These are phyloP conservation scores for Paralichthys olivaceus DNA, from an alignment of 2,113 vertebrate genomes.

Conservation along the genomic window DNA sequence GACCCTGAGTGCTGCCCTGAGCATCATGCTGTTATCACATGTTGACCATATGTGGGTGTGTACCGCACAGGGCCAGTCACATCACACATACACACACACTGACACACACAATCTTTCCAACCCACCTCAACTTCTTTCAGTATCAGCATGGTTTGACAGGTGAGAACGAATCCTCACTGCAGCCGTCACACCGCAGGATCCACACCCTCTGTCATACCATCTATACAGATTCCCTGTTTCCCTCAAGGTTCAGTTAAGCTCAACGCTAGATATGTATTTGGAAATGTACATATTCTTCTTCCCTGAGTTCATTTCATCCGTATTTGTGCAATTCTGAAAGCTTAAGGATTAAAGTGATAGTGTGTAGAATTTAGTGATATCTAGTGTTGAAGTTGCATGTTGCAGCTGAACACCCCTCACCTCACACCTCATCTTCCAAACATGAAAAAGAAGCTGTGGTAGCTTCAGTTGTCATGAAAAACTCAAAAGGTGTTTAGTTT, in stretches of 20 bases:
- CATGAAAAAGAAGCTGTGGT: too few species aligned
- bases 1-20: background rate
- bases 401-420: too few species aligned
- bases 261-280: background rate
- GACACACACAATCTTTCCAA: background rate
- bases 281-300: background rate
- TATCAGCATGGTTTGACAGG: slow-evolving; percentile 40
- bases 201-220: background rate
- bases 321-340: too few species aligned
- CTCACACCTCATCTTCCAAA: too few species aligned
- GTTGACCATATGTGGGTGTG: slow-evolving; percentile 11
- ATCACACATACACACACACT: background rate
- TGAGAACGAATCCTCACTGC: slow-evolving; percentile 32
- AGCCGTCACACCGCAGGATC: background rate
- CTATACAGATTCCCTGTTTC: too few species aligned
- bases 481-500: too few species aligned
- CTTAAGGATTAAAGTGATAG: too few species aligned
- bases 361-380: too few species aligned
- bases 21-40: slow-evolving; percentile 9
- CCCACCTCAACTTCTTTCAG: background rate
- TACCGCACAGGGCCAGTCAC: background rate
- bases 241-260: background rate
- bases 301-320: too few species aligned
- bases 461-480: too few species aligned
- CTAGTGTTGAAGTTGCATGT: too few species aligned